Conservation (phyloP, 2,113 vertebrate genomes). For the Atrichornis clamosus region DNA sequence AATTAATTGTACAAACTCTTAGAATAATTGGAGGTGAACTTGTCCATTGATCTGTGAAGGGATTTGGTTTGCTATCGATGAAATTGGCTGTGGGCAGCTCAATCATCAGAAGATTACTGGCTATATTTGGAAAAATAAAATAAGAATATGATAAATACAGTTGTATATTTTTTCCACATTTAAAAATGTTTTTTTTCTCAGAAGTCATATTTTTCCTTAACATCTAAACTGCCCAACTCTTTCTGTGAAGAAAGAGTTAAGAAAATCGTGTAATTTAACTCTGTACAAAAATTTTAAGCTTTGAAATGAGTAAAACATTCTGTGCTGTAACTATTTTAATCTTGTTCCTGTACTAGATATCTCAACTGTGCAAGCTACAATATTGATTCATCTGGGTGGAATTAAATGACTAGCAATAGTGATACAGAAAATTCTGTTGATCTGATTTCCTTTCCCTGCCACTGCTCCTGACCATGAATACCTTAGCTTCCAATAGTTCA, state of each 20-base stretch:
- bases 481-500: background rate
- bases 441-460: background rate
- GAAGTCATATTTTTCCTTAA: no score
- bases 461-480: background rate
- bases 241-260: background rate
- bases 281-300: background rate
- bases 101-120: background rate
- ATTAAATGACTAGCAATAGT: background rate
- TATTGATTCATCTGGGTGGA: background rate
- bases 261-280: background rate
- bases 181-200: background rate
- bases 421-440: background rate
- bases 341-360: background rate
- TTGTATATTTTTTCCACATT: background rate
- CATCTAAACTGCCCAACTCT: background rate
- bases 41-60: background rate
- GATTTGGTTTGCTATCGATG: background rate
- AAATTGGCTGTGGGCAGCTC: background rate
- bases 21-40: background rate
- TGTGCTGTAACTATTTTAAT: slow-evolving; percentile 34
- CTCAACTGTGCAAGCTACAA: slow-evolving; percentile 14
- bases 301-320: slow-evolving; percentile 24
- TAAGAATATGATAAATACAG: background rate
- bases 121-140: background rate
- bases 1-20: background rate